Base-by-base conservation (phyloP, 1,140 invertebrate genomes). In the Tetramorium parvispinum region DNA sequence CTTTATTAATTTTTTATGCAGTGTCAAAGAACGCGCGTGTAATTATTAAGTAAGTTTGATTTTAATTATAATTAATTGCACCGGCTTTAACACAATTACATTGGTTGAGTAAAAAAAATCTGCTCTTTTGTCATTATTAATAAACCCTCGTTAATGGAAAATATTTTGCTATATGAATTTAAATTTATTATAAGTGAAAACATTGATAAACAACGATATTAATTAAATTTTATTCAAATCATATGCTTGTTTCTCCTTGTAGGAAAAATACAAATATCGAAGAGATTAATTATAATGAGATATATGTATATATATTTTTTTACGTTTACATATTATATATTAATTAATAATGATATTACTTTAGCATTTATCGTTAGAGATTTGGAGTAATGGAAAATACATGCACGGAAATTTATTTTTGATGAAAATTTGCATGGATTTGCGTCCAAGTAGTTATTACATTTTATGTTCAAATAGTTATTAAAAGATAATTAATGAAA, bases 401-500 rank as follows among this genome's bases (percentile, higher is more conserved):
- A 46, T 46, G 18, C 2, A 6, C 10, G 21, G 18, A 40, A 66
- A 65, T 68, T 32, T 79, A 51, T 18, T 53, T 79, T 79, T 46
- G 8, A 66, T 66, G 32, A 53, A 68, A 79, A 68, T 66, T 79
- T 40, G 10, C n/a, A 27, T 46, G 21, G 40, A 61, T 76, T 43
- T 76, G 7, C 8, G 8, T 76, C 18, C 6, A 75, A 40, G 18
- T 71, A 71, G n/a, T 71, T 51, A 49, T 49, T 51, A 32, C 16
- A 71, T 71, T 71, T 76, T 16, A 59, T 16, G n/a, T 76, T 59
- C 0, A 61, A 61, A 61, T 32, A 57, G n/a, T 27, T 68, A 59
- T 66, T 49, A 53, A 79, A n/a, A 66, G 24, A 37, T 32, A 66
- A 51, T 79, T 63, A 63, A 78, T 78, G 24, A 18, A 61, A 43